A percentile compares a stretch with the other conserved stretches of the same genome.
Evolutionary conservation across 2,888 invertebrate species (phyloP).

Genomic region (Cylindroiulus punctatus): DNA sequence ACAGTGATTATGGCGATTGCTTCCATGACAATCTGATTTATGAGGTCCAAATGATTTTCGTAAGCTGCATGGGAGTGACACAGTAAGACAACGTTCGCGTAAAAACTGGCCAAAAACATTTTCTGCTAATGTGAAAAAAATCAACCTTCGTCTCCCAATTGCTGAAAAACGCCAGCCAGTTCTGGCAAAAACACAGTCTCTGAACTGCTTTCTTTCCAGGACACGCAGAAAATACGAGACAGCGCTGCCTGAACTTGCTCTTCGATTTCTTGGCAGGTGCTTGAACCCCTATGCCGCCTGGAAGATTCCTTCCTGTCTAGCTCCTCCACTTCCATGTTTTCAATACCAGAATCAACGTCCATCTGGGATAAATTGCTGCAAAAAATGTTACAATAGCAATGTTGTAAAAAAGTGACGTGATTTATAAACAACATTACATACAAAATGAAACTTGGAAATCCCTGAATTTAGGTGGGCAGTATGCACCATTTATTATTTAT

Average conservation of each 20-base stretch:
- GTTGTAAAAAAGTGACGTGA: no score
- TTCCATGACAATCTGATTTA: constrained; percentile 65
- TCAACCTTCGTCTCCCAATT: constrained; percentile 52
- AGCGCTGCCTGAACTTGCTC: constrained; percentile 63
- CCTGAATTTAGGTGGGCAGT: constrained; percentile 60
- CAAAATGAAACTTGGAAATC: constrained; percentile 68
- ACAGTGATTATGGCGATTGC: constrained; percentile 62
- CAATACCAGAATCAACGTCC: constrained; percentile 78
- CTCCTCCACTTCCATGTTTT: constrained; percentile 78
- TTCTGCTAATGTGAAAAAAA: no score
- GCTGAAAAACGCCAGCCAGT: constrained; percentile 60
- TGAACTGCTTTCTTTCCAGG: constrained; percentile 61
- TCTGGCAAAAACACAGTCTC: constrained; percentile 62
- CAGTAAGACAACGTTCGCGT: no score
- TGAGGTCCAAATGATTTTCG: constrained; percentile 62
- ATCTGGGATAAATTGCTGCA: constrained; percentile 69
- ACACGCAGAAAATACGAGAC: constrained; percentile 63
- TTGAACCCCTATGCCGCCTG: constrained; percentile 64
- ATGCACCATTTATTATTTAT: no score
- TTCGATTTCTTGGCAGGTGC: constrained; percentile 64
- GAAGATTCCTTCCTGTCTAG: constrained; percentile 63
- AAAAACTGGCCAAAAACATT: no score
- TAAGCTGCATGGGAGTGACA: not conserved
- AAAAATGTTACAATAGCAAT: not conserved
- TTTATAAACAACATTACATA: not conserved